Conservation (phyloP, 2,888 invertebrate genomes). For the Troides helena region DNA sequence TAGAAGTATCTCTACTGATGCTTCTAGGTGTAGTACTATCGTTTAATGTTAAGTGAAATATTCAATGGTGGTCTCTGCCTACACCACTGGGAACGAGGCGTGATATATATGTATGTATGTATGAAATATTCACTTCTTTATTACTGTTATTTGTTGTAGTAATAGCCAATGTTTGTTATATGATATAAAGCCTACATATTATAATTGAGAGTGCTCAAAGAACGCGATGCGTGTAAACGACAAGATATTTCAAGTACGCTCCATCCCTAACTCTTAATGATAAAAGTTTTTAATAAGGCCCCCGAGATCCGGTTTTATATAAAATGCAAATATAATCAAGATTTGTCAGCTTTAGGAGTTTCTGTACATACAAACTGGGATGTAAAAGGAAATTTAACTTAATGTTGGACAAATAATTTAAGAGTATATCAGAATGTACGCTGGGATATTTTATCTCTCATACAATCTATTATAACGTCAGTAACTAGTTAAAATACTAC, state of each 20-base stretch:
- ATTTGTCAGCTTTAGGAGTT: slow-evolving; percentile 3
- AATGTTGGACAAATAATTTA: background rate
- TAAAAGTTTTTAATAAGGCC: slow-evolving; percentile 21
- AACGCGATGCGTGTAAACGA: background rate
- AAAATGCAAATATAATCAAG: slow-evolving; percentile 14
- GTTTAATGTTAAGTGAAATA: too few species aligned
- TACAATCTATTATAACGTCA: too few species aligned
- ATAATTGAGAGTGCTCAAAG: background rate
- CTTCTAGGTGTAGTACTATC: too few species aligned
- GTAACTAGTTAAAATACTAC: background rate
- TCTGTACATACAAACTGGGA: background rate
- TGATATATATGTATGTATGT: too few species aligned
- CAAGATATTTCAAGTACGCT: background rate
- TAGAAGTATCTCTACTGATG: too few species aligned
- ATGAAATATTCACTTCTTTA: too few species aligned
- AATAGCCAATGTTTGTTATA: background rate
- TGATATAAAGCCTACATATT: background rate
- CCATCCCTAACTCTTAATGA: slow-evolving; percentile 18
- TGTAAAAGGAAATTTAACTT: background rate
- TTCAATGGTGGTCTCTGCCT: too few species aligned
- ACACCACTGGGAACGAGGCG: too few species aligned
- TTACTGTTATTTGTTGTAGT: background rate
- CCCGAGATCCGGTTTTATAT: slow-evolving; percentile 2
- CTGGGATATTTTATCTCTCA: too few species aligned
- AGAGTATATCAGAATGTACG: background rate